phyloP scores from a whole-genome alignment of 2,888 invertebrate genomes.

The Drosophila setosimentum region DNA sequence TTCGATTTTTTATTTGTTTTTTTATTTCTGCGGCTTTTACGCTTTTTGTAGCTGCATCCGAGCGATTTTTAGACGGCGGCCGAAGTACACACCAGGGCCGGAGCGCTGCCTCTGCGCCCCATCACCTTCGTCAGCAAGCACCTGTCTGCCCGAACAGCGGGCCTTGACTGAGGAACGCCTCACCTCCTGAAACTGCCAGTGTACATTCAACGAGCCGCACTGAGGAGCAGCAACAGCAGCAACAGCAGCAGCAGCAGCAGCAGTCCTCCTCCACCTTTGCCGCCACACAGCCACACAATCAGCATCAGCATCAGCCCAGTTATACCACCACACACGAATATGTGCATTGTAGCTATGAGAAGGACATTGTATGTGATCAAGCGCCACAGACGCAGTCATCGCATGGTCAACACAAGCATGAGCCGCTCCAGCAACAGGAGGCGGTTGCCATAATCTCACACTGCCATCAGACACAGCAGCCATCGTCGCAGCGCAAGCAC shows the following conservation, averaged over 20 bases:
- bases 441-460: conserved; percentile 60
- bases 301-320: conserved; percentile 62
- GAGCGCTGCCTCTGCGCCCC: conserved; percentile 88
- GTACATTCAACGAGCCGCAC: conserved; percentile 76
- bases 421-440: conserved; percentile 50
- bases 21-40: conserved; percentile 34
- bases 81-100: conserved; percentile 88
- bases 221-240: conserved; percentile 54
- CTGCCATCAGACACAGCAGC: conserved; percentile 65
- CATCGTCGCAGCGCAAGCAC: conserved; percentile 71
- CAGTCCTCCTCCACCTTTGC: conserved; percentile 35
- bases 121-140: conserved; percentile 86
- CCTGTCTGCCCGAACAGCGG: conserved; percentile 86
- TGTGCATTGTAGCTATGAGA: conserved; percentile 84
- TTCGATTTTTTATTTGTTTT: conserved; percentile 29
- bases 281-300: conserved; percentile 45
- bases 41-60: conserved; percentile 90
- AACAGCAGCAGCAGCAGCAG: conserved; percentile 30
- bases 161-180: conserved; percentile 88
- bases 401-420: conserved; percentile 63
- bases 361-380: conserved; percentile 85
- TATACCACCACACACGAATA: conserved; percentile 78
- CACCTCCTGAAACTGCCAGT: conserved; percentile 88
- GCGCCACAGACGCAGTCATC: conserved; percentile 72
- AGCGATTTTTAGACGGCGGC: conserved; percentile 93